Percentiles rank a stretch among this genome's conserved stretches.
phyloP scores from a whole-genome alignment of 2,888 invertebrate genomes.

The Caenorhabditis zanzibari region DNA sequence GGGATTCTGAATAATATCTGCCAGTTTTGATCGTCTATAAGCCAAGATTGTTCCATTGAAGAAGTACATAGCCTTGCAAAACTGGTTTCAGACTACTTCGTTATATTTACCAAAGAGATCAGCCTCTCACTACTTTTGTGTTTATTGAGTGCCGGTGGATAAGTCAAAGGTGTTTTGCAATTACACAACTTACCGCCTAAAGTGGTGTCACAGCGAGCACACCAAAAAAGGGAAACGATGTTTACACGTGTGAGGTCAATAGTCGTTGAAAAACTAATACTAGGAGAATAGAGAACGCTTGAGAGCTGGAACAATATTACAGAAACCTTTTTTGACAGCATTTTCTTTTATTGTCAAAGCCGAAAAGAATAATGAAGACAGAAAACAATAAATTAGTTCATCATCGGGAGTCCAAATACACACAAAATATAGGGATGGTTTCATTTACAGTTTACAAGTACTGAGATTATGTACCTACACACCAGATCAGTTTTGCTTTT shows the following conservation, averaged over 20 bases:
- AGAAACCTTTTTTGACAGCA: too few relatives aligned
- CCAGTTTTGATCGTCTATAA: too few relatives aligned
- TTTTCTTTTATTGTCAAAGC: too few relatives aligned
- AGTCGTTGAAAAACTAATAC: conserved; percentile 7
- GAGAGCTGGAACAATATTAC: too few relatives aligned
- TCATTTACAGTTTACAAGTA: neutral
- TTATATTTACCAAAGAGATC: conserved; percentile 16
- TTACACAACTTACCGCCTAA: conserved; percentile 37
- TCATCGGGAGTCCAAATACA: conserved; percentile 7
- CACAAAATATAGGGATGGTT: neutral
- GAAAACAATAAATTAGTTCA: conserved; percentile 21
- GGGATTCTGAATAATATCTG: too few relatives aligned
- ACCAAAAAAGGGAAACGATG: neutral
- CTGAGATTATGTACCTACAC: too few relatives aligned
- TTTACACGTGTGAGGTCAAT: conserved; percentile 39
- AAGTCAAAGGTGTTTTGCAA: conserved; percentile 60
- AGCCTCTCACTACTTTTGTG: conserved; percentile 9
- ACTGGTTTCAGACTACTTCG: too few relatives aligned
- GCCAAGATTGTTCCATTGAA: too few relatives aligned
- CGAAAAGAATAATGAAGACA: neutral
- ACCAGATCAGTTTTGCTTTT: neutral
- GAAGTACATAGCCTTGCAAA: too few relatives aligned
- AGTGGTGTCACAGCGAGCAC: conserved; percentile 30
- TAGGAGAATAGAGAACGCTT: neutral
- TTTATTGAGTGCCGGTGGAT: conserved; percentile 57